Evolutionary conservation across 2,113 vertebrate genomes (phyloP).

Genomic region (Percopsis transmontana): DNA sequence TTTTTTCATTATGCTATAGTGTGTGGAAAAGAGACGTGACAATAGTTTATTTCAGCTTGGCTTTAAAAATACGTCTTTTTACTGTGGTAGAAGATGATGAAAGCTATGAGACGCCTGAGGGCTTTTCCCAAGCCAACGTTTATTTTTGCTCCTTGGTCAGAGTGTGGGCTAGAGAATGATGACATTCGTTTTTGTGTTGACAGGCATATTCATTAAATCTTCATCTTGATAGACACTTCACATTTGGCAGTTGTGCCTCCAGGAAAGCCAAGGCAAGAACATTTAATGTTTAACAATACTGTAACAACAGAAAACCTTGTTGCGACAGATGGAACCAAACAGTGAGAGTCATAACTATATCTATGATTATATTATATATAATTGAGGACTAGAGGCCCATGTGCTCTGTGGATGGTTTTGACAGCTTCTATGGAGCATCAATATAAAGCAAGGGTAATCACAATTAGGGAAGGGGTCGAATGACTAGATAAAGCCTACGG

Average conservation of each 20-base stretch:
- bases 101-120: neutral
- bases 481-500: no score
- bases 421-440: no score
- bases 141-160: constrained; percentile 16
- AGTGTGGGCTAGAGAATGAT: constrained; percentile 15
- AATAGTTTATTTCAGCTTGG: constrained; percentile 17
- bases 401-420: no score
- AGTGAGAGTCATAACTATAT: no score
- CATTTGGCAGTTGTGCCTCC: constrained; percentile 14
- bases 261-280: constrained; percentile 26
- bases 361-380: no score
- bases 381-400: no score
- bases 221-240: constrained; percentile 17
- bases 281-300: neutral
- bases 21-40: constrained; percentile 14
- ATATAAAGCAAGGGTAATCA: no score
- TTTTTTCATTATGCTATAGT: neutral
- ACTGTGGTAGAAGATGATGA: constrained; percentile 12
- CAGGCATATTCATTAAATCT: constrained; percentile 21
- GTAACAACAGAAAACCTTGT: no score
- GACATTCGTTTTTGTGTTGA: constrained; percentile 40
- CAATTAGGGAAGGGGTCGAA: no score
- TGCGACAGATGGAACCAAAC: no score
- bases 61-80: constrained; percentile 7
- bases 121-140: constrained; percentile 6